phyloP scores from a whole-genome alignment of 1,140 invertebrate species.

The Drosophila pallidifrons region DNA sequence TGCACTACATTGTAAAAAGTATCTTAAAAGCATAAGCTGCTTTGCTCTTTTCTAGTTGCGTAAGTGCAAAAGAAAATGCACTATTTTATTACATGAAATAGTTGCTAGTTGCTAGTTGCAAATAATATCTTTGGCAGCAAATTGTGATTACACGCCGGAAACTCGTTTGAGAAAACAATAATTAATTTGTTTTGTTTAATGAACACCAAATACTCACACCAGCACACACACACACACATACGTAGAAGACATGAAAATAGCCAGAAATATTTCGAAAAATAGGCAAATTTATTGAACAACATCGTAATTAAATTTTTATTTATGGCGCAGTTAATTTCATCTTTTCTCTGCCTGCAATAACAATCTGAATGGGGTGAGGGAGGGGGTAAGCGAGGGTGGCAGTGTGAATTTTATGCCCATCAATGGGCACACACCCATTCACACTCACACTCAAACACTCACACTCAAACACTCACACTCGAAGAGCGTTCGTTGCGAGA shows the following conservation, averaged over 20 bases:
- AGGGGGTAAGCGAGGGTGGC: background rate
- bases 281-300: conserved; percentile 37
- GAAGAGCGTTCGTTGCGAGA: background rate
- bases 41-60: background rate
- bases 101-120: background rate
- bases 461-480: conserved; percentile 2
- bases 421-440: conserved; percentile 4
- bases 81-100: background rate
- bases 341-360: conserved; percentile 26
- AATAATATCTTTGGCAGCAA: background rate
- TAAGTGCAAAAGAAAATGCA: too few relatives aligned
- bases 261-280: conserved; percentile 28
- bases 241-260: background rate
- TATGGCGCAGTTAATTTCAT: conserved; percentile 54
- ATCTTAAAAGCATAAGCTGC: conserved; percentile 4
- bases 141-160: conserved; percentile 5
- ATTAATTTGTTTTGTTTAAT: conserved; percentile 15
- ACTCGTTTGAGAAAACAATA: background rate
- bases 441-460: background rate
- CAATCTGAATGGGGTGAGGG: conserved; percentile 2
- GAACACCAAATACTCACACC: background rate
- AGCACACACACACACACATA: background rate
- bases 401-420: conserved; percentile 17
- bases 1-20: background rate
- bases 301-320: conserved; percentile 66